phyloP scores from a whole-genome alignment of 2,797 vertebrate genomes.

The Hypotaenidia okinawae region DNA sequence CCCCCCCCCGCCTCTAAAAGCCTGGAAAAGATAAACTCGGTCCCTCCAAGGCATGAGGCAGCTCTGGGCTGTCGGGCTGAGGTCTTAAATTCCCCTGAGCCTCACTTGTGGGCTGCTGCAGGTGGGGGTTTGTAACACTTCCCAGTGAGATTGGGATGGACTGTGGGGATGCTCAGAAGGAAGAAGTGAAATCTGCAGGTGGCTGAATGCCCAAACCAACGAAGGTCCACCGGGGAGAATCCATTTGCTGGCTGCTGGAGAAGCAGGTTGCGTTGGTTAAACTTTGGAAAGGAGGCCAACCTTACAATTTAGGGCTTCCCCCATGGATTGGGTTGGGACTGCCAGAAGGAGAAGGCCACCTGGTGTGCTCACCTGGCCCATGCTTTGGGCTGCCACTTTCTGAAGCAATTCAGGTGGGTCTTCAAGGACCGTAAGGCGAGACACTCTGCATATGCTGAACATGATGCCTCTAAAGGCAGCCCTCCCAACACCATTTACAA shows the following conservation, averaged over 20 bases:
- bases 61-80: not conserved
- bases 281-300: not conserved
- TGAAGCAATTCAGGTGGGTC: not conserved
- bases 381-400: not conserved
- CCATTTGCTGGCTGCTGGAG: not conserved
- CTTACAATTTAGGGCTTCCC: not conserved
- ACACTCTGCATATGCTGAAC: accelerated
- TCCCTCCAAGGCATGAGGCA: accelerated
- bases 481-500: not conserved
- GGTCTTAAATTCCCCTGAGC: not conserved
- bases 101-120: accelerated
- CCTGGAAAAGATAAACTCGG: not conserved
- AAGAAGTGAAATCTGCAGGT: not conserved
- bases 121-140: not conserved
- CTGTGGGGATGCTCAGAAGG: not conserved
- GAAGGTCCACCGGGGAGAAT: not conserved
- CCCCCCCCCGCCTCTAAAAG: not conserved
- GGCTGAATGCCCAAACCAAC: not conserved
- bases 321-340: not conserved
- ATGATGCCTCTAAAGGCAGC: not conserved
- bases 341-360: accelerated
- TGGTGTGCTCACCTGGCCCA: not conserved
- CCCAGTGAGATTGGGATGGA: not conserved
- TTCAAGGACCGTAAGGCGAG: accelerated
- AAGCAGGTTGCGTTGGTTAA: not conserved